Evolutionary conservation across 2,797 vertebrate species (phyloP).

Genomic region (Darevskia nairensis): DNA sequence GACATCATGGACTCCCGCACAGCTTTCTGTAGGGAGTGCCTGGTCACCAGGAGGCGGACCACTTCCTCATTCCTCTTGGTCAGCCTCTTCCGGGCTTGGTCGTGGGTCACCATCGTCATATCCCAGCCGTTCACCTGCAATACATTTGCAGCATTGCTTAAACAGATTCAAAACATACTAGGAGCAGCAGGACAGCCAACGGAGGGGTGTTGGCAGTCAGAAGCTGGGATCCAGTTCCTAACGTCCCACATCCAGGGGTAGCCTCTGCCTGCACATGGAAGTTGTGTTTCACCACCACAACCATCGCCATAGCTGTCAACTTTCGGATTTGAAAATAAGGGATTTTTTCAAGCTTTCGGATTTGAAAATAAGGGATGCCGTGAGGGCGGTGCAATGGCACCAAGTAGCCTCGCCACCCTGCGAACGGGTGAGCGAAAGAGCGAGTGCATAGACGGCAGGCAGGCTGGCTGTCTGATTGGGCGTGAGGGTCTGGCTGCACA

Average conservation of each 20-base stretch:
- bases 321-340: too few relatives aligned
- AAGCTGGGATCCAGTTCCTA: not conserved
- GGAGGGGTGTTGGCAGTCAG: not conserved
- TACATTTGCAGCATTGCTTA: not conserved
- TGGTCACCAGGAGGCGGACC: slow-evolving; percentile 93
- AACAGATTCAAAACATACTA: not conserved
- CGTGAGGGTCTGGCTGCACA: too few relatives aligned
- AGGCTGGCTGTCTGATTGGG: too few relatives aligned
- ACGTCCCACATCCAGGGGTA: not conserved
- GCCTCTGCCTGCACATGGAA: too few relatives aligned
- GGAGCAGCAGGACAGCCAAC: not conserved
- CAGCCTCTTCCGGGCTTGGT: slow-evolving; percentile 93
- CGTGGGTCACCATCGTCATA: slow-evolving; percentile 98
- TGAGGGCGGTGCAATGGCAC: too few relatives aligned
- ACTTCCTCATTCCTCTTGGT: slow-evolving; percentile 94
- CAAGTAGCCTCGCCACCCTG: too few relatives aligned
- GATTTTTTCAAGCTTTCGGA: too few relatives aligned
- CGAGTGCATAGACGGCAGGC: too few relatives aligned
- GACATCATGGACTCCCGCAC: slow-evolving; percentile 90
- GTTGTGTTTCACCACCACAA: not conserved
- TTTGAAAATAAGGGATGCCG: too few relatives aligned
- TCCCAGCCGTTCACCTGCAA: slow-evolving; percentile 97
- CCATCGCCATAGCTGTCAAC: too few relatives aligned
- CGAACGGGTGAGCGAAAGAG: too few relatives aligned
- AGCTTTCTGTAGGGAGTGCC: slow-evolving; percentile 89